A percentile compares a stretch with the other conserved stretches of the same genome.
phyloP scores from a whole-genome alignment of 2,888 invertebrate genomes.

The Hermaeophaga mercurialis region DNA sequence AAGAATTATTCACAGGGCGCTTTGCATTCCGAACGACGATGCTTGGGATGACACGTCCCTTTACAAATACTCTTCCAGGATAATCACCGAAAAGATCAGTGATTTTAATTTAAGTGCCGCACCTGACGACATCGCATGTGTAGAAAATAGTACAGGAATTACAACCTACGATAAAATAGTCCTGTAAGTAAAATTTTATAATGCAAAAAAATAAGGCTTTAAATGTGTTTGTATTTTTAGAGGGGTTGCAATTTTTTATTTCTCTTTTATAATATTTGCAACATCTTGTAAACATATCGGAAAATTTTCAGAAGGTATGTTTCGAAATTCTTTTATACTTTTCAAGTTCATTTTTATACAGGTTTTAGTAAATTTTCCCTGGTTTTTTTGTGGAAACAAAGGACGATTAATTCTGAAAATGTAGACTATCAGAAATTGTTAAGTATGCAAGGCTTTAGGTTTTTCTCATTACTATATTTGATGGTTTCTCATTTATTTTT shows the following conservation, averaged over 20 bases:
- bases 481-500: not conserved
- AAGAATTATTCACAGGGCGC: not conserved
- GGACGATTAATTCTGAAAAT: not conserved
- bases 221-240: not conserved
- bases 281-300: too few relatives aligned
- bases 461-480: not conserved
- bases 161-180: slow-evolving; percentile 1
- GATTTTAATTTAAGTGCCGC: slow-evolving; percentile 3
- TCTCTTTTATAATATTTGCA: not conserved
- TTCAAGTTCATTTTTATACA: too few relatives aligned
- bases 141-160: not conserved
- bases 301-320: too few relatives aligned
- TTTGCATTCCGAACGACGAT: slow-evolving; percentile 7
- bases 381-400: not conserved
- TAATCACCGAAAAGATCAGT: slow-evolving; percentile 4
- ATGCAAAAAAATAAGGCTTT: not conserved
- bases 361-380: too few relatives aligned
- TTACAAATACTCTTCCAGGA: not conserved
- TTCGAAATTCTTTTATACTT: too few relatives aligned
- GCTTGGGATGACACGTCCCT: not conserved
- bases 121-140: slow-evolving; percentile 6
- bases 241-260: not conserved
- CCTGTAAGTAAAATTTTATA: too few relatives aligned
- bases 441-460: slow-evolving; percentile 4
- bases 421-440: slow-evolving; percentile 3